These are phyloP conservation scores for Aspiorhynchus laticeps DNA, from an alignment of 2,113 vertebrate species.

Conservation along the genomic window DNA sequence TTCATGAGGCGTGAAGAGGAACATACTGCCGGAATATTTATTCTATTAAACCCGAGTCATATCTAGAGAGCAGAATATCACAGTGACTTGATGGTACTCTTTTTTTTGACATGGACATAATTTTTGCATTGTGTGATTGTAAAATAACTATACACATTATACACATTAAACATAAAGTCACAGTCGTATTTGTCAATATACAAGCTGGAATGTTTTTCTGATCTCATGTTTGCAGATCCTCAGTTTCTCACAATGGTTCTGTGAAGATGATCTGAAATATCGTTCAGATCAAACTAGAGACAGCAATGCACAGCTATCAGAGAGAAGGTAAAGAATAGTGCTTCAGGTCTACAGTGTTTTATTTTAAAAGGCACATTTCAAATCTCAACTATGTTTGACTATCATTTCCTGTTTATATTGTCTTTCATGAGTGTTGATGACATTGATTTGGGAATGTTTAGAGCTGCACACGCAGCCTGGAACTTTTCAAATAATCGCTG, in stretches of 20 bases:
- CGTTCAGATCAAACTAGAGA: background rate
- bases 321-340: background rate
- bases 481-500: slow-evolving; percentile 56
- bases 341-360: background rate
- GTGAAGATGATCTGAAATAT: background rate
- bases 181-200: too few species aligned
- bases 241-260: background rate
- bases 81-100: background rate
- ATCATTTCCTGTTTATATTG: slow-evolving; percentile 68
- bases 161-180: too few species aligned
- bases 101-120: background rate
- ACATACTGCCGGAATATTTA: background rate
- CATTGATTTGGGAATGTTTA: slow-evolving; percentile 62
- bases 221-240: background rate
- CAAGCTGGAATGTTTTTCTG: too few species aligned
- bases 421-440: slow-evolving; percentile 53
- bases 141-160: too few species aligned
- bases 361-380: slow-evolving; percentile 51
- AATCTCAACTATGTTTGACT: slow-evolving; percentile 63
- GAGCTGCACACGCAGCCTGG: slow-evolving; percentile 58
- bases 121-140: background rate
- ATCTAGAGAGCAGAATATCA: background rate
- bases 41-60: background rate
- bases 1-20: background rate
- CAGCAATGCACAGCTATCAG: background rate